Percentiles rank a stretch among this genome's conserved stretches.
Conservation (phyloP, 2,888 invertebrate species). For the Xylocampa areola region DNA sequence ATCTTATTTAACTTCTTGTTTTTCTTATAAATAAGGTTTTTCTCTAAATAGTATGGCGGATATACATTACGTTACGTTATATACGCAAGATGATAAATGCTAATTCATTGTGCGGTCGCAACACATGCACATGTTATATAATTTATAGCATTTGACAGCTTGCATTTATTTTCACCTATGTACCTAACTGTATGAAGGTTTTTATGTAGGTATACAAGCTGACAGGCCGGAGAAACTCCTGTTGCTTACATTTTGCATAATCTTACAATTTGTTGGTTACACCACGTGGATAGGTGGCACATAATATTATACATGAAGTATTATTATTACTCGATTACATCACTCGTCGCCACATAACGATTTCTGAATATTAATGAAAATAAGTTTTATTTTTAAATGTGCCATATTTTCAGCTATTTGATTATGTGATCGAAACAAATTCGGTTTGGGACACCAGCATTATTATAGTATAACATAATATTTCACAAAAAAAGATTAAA, state of each 20-base stretch:
- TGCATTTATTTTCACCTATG: conserved; percentile 61
- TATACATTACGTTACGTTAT: conserved; percentile 4
- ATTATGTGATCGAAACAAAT: too few species aligned
- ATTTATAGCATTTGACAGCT: conserved; percentile 49
- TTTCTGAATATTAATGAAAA: conserved; percentile 22
- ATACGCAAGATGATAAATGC: conserved; percentile 23
- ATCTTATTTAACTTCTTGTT: too few species aligned
- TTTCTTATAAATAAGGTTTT: too few species aligned
- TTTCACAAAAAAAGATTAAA: too few species aligned
- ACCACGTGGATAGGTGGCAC: conserved; percentile 59
- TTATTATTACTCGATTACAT: conserved; percentile 50
- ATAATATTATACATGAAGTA: conserved; percentile 43
- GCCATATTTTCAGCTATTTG: too few species aligned
- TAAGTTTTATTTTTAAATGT: conserved; percentile 10
- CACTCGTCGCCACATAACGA: conserved; percentile 30
- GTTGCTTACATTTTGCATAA: conserved; percentile 67
- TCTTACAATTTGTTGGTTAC: conserved; percentile 67
- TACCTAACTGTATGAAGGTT: conserved; percentile 27
- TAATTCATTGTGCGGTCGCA: conserved; percentile 34
- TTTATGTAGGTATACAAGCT: conserved; percentile 17
- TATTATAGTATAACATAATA: too few species aligned
- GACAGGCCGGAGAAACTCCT: conserved; percentile 62
- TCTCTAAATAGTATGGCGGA: conserved; percentile 2
- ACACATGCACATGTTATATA: conserved; percentile 44
- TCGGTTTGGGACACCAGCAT: too few species aligned